phyloP scores from a whole-genome alignment of 2,888 invertebrate genomes.

The Eilema depressum region DNA sequence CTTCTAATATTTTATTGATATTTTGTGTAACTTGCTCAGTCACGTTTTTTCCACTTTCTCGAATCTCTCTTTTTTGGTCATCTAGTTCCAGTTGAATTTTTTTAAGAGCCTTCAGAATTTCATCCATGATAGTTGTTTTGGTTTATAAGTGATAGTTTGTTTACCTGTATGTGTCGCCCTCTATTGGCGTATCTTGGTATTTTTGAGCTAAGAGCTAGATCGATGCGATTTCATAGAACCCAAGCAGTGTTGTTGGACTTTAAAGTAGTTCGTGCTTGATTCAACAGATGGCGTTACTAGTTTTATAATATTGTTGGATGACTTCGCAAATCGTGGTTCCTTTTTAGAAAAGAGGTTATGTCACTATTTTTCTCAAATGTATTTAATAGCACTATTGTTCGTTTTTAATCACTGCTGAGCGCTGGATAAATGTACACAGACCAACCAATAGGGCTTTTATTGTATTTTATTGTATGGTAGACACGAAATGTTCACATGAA shows the following conservation, averaged over 20 bases:
- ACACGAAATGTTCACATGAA: neutral
- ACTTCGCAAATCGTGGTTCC: constrained; percentile 9
- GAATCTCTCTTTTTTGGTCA: neutral
- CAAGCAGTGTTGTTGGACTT: neutral
- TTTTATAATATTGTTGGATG: constrained; percentile 11
- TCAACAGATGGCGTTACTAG: constrained; percentile 15
- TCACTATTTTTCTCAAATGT: constrained; percentile 1
- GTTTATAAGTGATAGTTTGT: too few relatives aligned
- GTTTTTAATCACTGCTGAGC: constrained; percentile 4
- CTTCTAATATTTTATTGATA: neutral
- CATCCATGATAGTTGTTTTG: too few relatives aligned
- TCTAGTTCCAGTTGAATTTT: neutral
- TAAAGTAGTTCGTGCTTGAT: neutral
- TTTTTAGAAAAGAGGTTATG: constrained; percentile 3
- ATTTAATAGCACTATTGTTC: constrained; percentile 6
- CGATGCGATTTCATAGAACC: constrained; percentile 7
- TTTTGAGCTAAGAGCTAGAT: neutral
- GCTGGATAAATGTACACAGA: constrained; percentile 1
- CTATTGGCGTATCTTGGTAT: constrained; percentile 1
- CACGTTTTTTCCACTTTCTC: neutral
- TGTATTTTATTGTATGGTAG: neutral
- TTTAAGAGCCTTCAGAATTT: neutral
- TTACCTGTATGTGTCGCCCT: neutral
- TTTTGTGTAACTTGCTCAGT: neutral
- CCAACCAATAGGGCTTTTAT: neutral